Conservation (phyloP, 2,113 vertebrate genomes). For the Calyptommatus sinebrachiatus region DNA sequence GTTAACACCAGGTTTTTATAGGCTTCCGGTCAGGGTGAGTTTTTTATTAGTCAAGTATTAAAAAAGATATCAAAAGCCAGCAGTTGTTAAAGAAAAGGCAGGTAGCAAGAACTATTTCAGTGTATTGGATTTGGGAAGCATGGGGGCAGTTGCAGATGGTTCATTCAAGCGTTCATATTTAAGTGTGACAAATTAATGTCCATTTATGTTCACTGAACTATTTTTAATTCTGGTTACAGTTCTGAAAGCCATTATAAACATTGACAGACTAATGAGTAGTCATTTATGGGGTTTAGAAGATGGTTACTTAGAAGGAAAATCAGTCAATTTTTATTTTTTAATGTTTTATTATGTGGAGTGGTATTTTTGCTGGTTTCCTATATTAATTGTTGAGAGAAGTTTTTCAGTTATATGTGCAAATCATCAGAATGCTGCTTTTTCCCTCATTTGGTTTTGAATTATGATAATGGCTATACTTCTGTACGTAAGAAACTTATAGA, state of each 20-base stretch:
- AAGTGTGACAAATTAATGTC: slow-evolving; percentile 65
- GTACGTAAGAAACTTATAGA: neutral
- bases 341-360: slow-evolving; percentile 39
- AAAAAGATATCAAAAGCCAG: neutral
- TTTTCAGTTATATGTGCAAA: slow-evolving; percentile 48
- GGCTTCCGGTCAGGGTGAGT: neutral
- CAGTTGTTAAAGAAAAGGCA: neutral
- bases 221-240: slow-evolving; percentile 69
- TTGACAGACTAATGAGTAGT: slow-evolving; percentile 68
- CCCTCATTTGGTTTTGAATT: slow-evolving; percentile 46
- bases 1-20: neutral
- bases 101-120: neutral
- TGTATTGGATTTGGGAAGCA: slow-evolving; percentile 48
- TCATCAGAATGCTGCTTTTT: slow-evolving; percentile 40
- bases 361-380: slow-evolving; percentile 52
- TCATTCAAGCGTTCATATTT: slow-evolving; percentile 54
- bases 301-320: slow-evolving; percentile 57
- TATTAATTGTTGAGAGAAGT: slow-evolving; percentile 49
- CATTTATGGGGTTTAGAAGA: slow-evolving; percentile 65
- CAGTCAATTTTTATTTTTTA: neutral
- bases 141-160: neutral
- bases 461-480: neutral
- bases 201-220: slow-evolving; percentile 66
- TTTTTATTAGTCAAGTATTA: no score
- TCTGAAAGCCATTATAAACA: slow-evolving; percentile 66